phyloP scores from a whole-genome alignment of 2,888 invertebrate genomes.

The Hypercompe scribonia region DNA sequence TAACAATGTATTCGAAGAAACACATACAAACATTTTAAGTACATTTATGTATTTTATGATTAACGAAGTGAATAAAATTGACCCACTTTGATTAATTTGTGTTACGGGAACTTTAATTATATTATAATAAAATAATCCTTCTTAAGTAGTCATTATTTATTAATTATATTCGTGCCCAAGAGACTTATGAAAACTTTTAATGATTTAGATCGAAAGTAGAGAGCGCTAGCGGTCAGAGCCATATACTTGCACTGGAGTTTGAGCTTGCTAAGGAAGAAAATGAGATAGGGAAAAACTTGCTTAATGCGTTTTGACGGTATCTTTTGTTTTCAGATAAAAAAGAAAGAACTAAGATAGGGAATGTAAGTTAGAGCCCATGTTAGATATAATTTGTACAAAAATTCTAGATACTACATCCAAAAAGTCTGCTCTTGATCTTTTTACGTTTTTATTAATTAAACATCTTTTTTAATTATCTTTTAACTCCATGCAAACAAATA shows the following conservation, averaged over 20 bases:
- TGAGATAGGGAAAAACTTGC: too few species aligned
- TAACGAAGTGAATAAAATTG: neutral
- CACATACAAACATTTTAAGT: neutral
- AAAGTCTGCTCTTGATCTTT: too few species aligned
- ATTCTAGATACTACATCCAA: too few species aligned
- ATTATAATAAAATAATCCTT: neutral
- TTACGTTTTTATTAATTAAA: too few species aligned
- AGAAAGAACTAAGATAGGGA: neutral
- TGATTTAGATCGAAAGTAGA: neutral
- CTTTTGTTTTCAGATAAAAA: neutral
- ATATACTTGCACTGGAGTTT: constrained; percentile 21
- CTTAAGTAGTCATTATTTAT: neutral
- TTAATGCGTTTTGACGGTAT: neutral
- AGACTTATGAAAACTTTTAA: neutral
- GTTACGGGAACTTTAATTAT: neutral
- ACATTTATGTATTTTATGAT: too few species aligned
- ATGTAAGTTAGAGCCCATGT: neutral
- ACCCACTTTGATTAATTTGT: neutral
- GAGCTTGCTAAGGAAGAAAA: neutral
- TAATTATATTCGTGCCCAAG: neutral
- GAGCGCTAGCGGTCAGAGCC: neutral
- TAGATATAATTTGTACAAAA: too few species aligned
- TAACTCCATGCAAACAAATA: too few species aligned
- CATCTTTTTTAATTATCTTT: too few species aligned
- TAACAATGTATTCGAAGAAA: neutral